Percentiles rank a stretch among this genome's conserved stretches.
Evolutionary conservation across 2,113 vertebrate species (phyloP).

Genomic region (Charina bottae): DNA sequence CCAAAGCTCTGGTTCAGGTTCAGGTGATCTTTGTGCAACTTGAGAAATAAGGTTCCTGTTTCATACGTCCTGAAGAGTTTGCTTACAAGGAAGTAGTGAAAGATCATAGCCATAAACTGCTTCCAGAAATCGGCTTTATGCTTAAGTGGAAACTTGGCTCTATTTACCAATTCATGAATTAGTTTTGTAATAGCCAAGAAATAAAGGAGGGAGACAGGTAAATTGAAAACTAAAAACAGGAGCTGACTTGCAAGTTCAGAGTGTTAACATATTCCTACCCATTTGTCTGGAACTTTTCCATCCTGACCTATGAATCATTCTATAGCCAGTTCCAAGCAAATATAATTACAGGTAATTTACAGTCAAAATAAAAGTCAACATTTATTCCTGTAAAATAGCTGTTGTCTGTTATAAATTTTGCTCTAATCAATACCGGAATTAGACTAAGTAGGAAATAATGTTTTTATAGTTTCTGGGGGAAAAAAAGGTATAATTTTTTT

Average conservation of each 20-base stretch:
- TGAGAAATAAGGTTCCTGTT: neutral
- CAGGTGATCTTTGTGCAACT: neutral
- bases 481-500: slow-evolving; percentile 47
- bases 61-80: neutral
- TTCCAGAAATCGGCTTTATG: slow-evolving; percentile 1
- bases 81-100: slow-evolving; percentile 7
- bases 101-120: neutral
- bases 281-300: neutral
- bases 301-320: neutral
- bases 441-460: slow-evolving; percentile 28
- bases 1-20: neutral
- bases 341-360: slow-evolving; percentile 39
- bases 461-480: slow-evolving; percentile 32
- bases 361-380: slow-evolving; percentile 38
- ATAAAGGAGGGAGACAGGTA: slow-evolving; percentile 14
- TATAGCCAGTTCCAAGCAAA: slow-evolving; percentile 8
- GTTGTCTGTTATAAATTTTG: neutral
- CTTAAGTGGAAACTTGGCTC: neutral
- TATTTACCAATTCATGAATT: neutral
- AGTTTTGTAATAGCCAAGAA: neutral
- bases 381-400: slow-evolving; percentile 20
- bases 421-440: slow-evolving; percentile 21
- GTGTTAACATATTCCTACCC: slow-evolving; percentile 23
- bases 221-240: neutral
- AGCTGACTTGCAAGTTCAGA: neutral